Evolutionary conservation across 1,140 invertebrate species (phyloP), one percentile per base, ranked within the genome.

Genomic region (Caenorhabditis tropicalis): DNA sequence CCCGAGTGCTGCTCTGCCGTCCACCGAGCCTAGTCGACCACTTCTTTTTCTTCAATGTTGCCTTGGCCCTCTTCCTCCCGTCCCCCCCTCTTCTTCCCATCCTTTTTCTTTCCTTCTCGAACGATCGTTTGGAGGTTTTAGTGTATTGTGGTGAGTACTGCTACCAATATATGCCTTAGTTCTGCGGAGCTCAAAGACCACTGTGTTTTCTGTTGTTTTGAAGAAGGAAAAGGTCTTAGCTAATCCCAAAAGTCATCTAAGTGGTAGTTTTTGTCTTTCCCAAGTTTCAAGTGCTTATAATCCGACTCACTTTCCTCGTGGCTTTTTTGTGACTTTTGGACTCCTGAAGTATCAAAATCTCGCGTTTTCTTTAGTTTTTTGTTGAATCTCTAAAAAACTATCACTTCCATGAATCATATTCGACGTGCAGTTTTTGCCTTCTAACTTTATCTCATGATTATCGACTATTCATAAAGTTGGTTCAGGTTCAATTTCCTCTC

Each of bases 51-150:
- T n/a, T 2, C 65, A 74, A 46, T 74, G 65, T 74, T 74, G 65
- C 65, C 65, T 39, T 74, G 65, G 65, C 36, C 10, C 24, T 12
- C 58, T 58, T 24, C 27, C 6, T n/a, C 65, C 65, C 7, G 21
- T 36, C 33, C 65, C 21, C 36, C 19, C 19, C 24, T 27, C 19
- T 65, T 15, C 58, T 36, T 36, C 27, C 31, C 58, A 7, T 7
- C 21, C 31, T 65, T 9, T 65, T 65, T 36, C 29, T 36, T 74
- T 74, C n/a, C n/a, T 65, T 65, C 65, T 43, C 33, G 65, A 74
- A 74, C 58, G 58, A 74, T 43, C 27, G 27, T 74, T 74, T 43
- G 65, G 65, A 24, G 65, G 36, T 74, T 74, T 74, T 74, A 65
- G 58, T 65, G 58, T 65, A 65, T 15, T 65, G 58, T 39, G 58